Conservation (phyloP, 2,888 invertebrate species). For the Apodemia zela region DNA sequence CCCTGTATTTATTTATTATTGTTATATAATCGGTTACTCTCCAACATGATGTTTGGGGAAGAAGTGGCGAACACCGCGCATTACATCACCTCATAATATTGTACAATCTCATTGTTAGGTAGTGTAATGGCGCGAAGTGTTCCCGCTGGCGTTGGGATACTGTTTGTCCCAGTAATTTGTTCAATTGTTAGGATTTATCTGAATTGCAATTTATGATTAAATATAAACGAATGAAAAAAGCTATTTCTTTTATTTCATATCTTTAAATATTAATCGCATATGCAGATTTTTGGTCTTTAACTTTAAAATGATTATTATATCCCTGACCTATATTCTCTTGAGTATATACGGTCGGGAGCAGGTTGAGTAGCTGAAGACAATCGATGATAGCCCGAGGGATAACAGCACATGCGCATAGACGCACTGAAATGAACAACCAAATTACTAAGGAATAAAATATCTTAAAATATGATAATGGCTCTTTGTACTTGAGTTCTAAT, state of each 20-base stretch:
- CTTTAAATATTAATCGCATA: slow-evolving; percentile 6
- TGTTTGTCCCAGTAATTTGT: slow-evolving; percentile 68
- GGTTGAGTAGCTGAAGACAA: slow-evolving; percentile 55
- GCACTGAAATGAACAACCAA: slow-evolving; percentile 9
- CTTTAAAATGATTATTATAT: slow-evolving; percentile 32
- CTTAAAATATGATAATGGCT: slow-evolving; percentile 15
- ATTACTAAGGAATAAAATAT: slow-evolving; percentile 15
- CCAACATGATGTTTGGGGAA: slow-evolving; percentile 60
- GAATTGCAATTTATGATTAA: slow-evolving; percentile 81
- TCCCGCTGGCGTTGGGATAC: slow-evolving; percentile 57
- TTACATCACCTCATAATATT: slow-evolving; percentile 26
- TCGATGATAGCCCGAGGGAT: slow-evolving; percentile 76
- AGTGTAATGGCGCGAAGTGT: slow-evolving; percentile 44
- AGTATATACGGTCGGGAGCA: slow-evolving; percentile 39
- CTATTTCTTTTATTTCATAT: slow-evolving; percentile 44
- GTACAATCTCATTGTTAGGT: slow-evolving; percentile 29
- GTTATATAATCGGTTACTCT: slow-evolving; percentile 49
- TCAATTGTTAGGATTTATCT: slow-evolving; percentile 80
- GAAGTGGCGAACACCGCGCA: slow-evolving; percentile 53
- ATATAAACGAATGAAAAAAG: slow-evolving; percentile 77
- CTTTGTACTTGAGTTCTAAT: slow-evolving; percentile 6
- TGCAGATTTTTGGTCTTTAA: slow-evolving; percentile 16
- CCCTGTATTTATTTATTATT: slow-evolving; percentile 54
- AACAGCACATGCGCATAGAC: slow-evolving; percentile 66
- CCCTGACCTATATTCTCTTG: slow-evolving; percentile 66